phyloP scores from a whole-genome alignment of 2,113 vertebrate species.

The Cyprinodon brontotheroides region DNA sequence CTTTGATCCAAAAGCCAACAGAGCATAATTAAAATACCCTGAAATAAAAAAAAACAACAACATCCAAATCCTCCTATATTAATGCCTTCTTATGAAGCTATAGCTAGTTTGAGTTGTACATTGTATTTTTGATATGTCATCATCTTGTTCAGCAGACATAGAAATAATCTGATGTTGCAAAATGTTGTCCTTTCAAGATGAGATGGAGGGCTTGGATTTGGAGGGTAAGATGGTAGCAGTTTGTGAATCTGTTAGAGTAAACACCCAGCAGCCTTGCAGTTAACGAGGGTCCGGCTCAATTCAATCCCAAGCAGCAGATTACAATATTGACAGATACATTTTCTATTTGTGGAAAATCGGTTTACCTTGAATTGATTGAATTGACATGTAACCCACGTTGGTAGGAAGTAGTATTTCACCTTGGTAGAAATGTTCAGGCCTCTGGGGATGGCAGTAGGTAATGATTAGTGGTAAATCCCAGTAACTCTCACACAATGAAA shows the following conservation, averaged over 20 bases:
- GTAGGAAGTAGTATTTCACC: conserved; percentile 34
- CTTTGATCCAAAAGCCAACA: not conserved
- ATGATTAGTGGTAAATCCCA: not conserved
- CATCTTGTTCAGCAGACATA: not conserved
- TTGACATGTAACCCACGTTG: conserved; percentile 40
- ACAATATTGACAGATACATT: conserved; percentile 4
- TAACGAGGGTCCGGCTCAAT: conserved; percentile 36
- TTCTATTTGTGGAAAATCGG: conserved; percentile 5
- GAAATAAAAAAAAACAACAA: too few species aligned
- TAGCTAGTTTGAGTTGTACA: not conserved
- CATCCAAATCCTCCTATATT: not conserved
- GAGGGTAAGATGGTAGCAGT: conserved; percentile 76
- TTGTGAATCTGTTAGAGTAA: conserved; percentile 29
- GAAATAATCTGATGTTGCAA: conserved; percentile 50
- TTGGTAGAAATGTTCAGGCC: conserved; percentile 36
- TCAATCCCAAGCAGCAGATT: conserved; percentile 37
- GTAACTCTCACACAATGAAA: not conserved
- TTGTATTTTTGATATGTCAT: not conserved
- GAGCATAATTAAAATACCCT: not conserved
- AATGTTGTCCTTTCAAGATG: conserved; percentile 75
- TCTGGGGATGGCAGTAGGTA: not conserved
- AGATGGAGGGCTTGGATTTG: conserved; percentile 80
- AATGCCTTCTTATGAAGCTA: not conserved
- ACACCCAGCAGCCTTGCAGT: conserved; percentile 6
- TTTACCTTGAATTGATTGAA: conserved; percentile 43